Evolutionary conservation across 2,113 vertebrate species (phyloP).

Genomic region (Cathartes aura): DNA sequence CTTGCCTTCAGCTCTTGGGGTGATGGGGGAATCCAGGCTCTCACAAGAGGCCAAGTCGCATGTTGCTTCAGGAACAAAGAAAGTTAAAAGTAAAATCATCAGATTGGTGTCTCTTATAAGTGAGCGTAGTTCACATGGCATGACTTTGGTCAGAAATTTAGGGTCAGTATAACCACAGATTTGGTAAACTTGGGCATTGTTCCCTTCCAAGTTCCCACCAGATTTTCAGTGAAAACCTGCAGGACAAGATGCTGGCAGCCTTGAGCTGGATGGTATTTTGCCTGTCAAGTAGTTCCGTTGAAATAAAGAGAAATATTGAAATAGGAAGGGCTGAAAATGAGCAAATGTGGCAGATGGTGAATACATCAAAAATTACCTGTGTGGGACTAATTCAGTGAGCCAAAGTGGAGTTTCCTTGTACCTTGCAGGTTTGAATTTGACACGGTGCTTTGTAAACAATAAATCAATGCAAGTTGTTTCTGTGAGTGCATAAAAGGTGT

Average conservation of each 20-base stretch:
- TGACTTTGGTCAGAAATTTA: neutral
- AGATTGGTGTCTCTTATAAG: neutral
- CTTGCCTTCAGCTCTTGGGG: neutral
- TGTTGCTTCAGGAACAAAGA: neutral
- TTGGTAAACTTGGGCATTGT: neutral
- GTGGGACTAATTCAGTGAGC: neutral
- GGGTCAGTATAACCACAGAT: neutral
- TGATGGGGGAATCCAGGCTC: neutral
- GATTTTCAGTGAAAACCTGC: neutral
- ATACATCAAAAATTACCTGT: constrained; percentile 2
- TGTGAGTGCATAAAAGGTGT: constrained; percentile 59
- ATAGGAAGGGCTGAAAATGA: neutral
- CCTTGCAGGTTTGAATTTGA: constrained; percentile 4
- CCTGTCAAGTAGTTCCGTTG: neutral
- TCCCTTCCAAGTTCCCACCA: constrained; percentile 3
- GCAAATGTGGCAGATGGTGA: neutral
- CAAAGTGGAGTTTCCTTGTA: neutral
- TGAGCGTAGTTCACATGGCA: neutral
- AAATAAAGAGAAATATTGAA: neutral
- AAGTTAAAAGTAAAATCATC: neutral
- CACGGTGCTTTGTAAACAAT: constrained; percentile 20
- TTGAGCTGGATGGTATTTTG: neutral
- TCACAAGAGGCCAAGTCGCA: fast-evolving
- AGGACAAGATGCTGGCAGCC: neutral
- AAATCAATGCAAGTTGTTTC: constrained; percentile 49